Percentiles rank a stretch among this genome's conserved stretches.
phyloP scores from a whole-genome alignment of 2,797 vertebrate genomes.

The Nyctibius grandis region DNA sequence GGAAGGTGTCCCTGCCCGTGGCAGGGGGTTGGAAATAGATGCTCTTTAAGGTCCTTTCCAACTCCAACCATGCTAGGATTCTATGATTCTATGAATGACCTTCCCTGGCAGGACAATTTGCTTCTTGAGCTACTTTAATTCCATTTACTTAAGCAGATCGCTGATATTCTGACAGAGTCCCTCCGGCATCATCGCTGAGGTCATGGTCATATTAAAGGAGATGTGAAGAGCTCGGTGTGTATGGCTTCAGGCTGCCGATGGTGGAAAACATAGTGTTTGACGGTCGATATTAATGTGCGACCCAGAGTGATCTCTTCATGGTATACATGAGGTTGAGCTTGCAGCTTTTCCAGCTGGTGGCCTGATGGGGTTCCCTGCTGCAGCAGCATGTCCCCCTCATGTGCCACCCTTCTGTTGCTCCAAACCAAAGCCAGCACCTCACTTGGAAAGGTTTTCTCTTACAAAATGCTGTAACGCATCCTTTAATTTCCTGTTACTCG shows the following conservation, averaged over 20 bases:
- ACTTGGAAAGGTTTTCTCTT: background rate
- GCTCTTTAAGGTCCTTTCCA: too few relatives aligned
- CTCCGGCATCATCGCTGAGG: background rate
- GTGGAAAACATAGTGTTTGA: background rate
- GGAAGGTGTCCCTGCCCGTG: too few relatives aligned
- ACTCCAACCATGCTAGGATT: too few relatives aligned
- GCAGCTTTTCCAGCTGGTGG: background rate
- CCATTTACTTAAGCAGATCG: background rate
- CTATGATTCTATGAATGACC: too few relatives aligned
- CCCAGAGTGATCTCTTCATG: background rate
- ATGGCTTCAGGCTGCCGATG: background rate
- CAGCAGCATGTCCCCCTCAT: rapidly evolving
- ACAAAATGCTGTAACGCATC: background rate
- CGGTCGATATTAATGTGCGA: background rate
- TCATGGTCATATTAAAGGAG: background rate
- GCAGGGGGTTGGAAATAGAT: too few relatives aligned
- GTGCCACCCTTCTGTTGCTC: background rate
- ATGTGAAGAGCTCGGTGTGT: background rate
- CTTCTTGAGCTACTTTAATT: background rate
- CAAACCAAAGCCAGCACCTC: background rate
- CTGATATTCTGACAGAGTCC: background rate
- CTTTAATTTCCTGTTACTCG: background rate
- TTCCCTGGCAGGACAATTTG: background rate
- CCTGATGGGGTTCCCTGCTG: background rate
- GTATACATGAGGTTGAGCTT: background rate